Evolutionary conservation across 2,888 invertebrate species (phyloP).

Genomic region (Penaeus monodon): DNA sequence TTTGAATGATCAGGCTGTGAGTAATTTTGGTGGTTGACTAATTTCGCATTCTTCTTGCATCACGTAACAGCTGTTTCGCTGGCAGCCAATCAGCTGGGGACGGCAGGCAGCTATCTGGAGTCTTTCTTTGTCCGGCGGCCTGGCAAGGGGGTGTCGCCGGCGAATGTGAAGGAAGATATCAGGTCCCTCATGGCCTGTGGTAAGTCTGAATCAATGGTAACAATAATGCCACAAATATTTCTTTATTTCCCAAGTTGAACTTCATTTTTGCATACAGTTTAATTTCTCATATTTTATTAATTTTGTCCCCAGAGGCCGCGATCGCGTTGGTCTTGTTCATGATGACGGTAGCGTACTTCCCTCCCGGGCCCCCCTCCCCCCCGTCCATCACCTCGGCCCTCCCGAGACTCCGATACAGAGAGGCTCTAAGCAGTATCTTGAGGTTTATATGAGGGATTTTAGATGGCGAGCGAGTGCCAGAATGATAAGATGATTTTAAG

Average conservation of each 20-base stretch:
- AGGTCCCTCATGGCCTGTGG: slow-evolving; percentile 57
- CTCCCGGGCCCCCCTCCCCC: slow-evolving; percentile 46
- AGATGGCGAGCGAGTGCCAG: no score
- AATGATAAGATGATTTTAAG: no score
- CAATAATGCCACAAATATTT: no score
- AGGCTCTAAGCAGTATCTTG: no score
- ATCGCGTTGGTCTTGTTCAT: slow-evolving; percentile 45
- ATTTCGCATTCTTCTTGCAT: no score
- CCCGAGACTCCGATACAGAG: slow-evolving; percentile 26
- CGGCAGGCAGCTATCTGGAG: slow-evolving; percentile 26
- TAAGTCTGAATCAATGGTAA: background rate
- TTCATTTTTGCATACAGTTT: background rate
- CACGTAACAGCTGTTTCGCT: no score
- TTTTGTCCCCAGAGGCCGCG: slow-evolving; percentile 23
- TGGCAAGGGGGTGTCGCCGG: background rate
- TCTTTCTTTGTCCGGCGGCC: slow-evolving; percentile 15
- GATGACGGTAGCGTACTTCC: slow-evolving; percentile 46
- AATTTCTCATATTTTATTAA: no score
- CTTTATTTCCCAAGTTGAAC: background rate
- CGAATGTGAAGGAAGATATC: slow-evolving; percentile 48
- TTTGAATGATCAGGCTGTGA: no score
- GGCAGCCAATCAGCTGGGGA: slow-evolving; percentile 23
- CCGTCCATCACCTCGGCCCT: slow-evolving; percentile 53
- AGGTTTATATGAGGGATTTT: no score
- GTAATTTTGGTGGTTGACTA: no score